A percentile compares a stretch with the other conserved stretches of the same genome.
Evolutionary conservation across 2,888 invertebrate genomes (phyloP).

Genomic region (Mayetiola destructor): DNA sequence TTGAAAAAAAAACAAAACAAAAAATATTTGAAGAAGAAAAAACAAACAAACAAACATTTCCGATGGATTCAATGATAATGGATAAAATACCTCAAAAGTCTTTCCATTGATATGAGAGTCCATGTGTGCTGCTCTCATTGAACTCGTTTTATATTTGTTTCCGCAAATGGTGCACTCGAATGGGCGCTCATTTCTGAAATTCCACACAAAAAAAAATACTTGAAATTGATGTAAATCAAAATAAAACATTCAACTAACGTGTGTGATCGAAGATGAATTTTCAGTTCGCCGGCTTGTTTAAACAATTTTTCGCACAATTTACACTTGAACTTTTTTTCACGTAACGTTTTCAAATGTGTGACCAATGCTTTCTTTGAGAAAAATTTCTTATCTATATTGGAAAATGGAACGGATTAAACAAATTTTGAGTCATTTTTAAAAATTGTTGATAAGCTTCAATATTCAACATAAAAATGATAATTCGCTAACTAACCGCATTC

Average conservation of each 20-base stretch:
- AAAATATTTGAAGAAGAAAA: neutral
- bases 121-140: constrained; percentile 14
- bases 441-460: too few species aligned
- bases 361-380: constrained; percentile 17
- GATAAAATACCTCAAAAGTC: constrained; percentile 13
- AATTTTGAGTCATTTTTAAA: too few species aligned
- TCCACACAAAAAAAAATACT: neutral
- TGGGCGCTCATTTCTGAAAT: constrained; percentile 2
- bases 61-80: neutral
- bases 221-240: too few species aligned
- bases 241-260: constrained; percentile 57
- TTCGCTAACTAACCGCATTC: constrained; percentile 17
- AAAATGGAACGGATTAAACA: neutral
- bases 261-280: constrained; percentile 88
- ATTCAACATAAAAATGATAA: neutral
- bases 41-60: neutral
- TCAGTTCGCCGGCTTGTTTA: constrained; percentile 48
- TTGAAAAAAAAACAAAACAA: constrained; percentile 1
- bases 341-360: constrained; percentile 15
- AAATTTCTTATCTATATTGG: constrained; percentile 18
- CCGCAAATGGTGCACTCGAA: constrained; percentile 14
- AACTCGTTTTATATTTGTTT: constrained; percentile 13
- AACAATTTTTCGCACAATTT: constrained; percentile 16
- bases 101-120: constrained; percentile 14
- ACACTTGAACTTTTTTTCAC: constrained; percentile 16